A percentile compares a stretch with the other conserved stretches of the same genome.
These are phyloP conservation scores for Amazona guildingii DNA, from an alignment of 2,113 vertebrate genomes.

Conservation along the genomic window DNA sequence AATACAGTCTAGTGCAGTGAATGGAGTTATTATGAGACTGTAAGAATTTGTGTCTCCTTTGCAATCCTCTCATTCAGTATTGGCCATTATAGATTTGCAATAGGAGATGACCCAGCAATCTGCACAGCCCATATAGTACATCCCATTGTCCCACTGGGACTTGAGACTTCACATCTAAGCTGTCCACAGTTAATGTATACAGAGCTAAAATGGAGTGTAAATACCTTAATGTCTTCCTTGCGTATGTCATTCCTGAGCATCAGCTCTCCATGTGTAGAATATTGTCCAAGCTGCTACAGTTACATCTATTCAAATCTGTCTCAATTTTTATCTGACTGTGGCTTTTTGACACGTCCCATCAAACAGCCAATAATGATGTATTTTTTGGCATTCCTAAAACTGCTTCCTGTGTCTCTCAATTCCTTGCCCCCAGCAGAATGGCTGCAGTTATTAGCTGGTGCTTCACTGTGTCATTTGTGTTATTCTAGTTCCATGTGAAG, in stretches of 20 bases:
- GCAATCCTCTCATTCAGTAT: not conserved
- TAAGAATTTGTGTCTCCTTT: not conserved
- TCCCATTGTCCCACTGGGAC: not conserved
- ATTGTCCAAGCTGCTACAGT: not conserved
- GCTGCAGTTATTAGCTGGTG: slow-evolving; percentile 26
- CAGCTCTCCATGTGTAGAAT: not conserved
- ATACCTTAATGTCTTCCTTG: not conserved
- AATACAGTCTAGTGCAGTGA: not conserved
- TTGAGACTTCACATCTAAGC: not conserved
- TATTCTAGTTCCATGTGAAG: slow-evolving; percentile 9
- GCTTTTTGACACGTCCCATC: slow-evolving; percentile 37
- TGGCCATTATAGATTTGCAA: not conserved
- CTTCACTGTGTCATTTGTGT: slow-evolving; percentile 29
- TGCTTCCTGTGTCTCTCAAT: not conserved
- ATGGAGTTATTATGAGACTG: not conserved
- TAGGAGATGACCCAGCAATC: not conserved
- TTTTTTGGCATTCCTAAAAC: slow-evolving; percentile 13
- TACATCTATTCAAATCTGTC: not conserved
- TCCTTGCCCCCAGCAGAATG: slow-evolving; percentile 33
- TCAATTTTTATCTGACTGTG: not conserved
- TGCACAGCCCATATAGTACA: not conserved
- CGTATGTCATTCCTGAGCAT: not conserved
- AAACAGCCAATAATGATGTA: slow-evolving; percentile 17
- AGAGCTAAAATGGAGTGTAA: not conserved
- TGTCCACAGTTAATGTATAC: not conserved